Conservation (phyloP, 2,888 invertebrate genomes). For the Taenaris catops region DNA sequence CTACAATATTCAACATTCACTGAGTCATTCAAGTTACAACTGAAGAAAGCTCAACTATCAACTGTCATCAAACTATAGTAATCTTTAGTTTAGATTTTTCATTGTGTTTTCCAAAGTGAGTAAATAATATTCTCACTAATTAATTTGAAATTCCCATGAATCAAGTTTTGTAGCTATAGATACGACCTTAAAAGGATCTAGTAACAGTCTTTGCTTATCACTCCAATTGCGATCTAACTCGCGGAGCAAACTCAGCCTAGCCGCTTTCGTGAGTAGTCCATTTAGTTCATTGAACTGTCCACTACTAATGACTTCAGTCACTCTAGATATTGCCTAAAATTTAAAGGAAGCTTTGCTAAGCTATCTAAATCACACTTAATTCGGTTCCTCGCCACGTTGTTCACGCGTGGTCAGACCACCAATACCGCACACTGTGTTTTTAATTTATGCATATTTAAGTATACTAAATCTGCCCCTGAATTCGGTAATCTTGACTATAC, state of each 20-base stretch:
- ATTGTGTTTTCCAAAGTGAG: too few relatives aligned
- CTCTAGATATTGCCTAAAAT: slow-evolving; percentile 61
- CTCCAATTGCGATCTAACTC: slow-evolving; percentile 67
- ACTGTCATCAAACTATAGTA: too few relatives aligned
- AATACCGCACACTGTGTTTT: too few relatives aligned
- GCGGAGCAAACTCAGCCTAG: slow-evolving; percentile 55
- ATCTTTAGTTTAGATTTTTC: too few relatives aligned
- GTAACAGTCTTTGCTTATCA: slow-evolving; percentile 47
- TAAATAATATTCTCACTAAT: too few relatives aligned
- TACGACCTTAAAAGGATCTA: slow-evolving; percentile 52
- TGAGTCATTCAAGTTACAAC: too few relatives aligned
- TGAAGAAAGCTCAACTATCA: too few relatives aligned
- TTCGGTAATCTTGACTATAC: too few relatives aligned
- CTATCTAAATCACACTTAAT: not conserved
- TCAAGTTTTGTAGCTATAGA: slow-evolving; percentile 67
- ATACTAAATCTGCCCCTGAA: too few relatives aligned
- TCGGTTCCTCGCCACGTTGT: too few relatives aligned
- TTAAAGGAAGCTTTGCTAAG: not conserved
- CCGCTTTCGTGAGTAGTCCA: slow-evolving; percentile 64
- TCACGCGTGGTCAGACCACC: not conserved
- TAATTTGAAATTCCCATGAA: slow-evolving; percentile 70
- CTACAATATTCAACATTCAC: too few relatives aligned
- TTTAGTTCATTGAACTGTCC: slow-evolving; percentile 56
- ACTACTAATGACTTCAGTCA: slow-evolving; percentile 61
- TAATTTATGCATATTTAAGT: too few relatives aligned